These are phyloP conservation scores for Propsilocerus akamusi DNA, from an alignment of 1,140 invertebrate species.

Conservation along the genomic window DNA sequence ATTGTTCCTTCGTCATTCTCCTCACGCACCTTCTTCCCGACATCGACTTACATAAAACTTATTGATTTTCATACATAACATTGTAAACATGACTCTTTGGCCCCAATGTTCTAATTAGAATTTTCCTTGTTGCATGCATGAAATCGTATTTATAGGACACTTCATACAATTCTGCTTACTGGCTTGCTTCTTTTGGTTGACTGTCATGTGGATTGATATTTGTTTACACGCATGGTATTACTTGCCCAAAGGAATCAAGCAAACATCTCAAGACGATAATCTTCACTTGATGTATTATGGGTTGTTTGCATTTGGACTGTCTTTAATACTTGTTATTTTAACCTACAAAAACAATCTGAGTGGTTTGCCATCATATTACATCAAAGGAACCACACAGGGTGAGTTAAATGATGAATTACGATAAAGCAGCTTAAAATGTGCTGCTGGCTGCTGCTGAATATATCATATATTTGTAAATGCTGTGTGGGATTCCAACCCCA, in stretches of 20 bases:
- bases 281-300: constrained; percentile 2
- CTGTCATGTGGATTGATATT: constrained; percentile 6
- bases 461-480: no score
- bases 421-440: no score
- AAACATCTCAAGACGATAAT: not conserved
- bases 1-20: not conserved
- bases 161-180: constrained; percentile 5
- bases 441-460: no score
- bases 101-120: no score
- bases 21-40: no score
- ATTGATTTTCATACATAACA: no score
- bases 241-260: not conserved
- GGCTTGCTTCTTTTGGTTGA: constrained; percentile 5
- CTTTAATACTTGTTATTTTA: constrained; percentile 1
- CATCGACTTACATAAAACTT: no score
- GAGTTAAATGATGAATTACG: not conserved
- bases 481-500: no score
- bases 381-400: constrained; percentile 3
- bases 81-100: no score
- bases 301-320: not conserved
- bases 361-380: constrained; percentile 5
- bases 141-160: not conserved
- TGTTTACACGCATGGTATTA: constrained; percentile 5
- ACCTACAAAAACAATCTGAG: not conserved
- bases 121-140: no score